Conservation (phyloP, 2,113 vertebrate species). For the Laterallus jamaicensis region DNA sequence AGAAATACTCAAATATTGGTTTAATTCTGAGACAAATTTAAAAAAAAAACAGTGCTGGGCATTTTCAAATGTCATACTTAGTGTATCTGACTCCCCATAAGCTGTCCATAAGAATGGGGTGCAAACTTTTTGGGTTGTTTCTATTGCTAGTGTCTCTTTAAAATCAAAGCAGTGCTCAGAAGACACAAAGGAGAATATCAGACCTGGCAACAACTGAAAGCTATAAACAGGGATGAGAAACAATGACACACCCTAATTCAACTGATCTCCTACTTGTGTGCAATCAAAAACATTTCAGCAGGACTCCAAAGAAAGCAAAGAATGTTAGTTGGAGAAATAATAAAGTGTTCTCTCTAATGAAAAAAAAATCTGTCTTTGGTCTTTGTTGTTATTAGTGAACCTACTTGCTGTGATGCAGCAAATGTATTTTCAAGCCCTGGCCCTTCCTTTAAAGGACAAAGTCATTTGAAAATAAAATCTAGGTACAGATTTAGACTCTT, state of each 20-base stretch:
- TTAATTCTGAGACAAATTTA: background rate
- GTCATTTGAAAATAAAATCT: background rate
- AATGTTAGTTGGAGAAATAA: slow-evolving; percentile 38
- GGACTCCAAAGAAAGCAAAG: slow-evolving; percentile 36
- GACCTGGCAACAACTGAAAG: background rate
- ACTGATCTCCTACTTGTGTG: slow-evolving; percentile 8
- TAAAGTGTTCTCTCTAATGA: slow-evolving; percentile 30
- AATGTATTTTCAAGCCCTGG: background rate
- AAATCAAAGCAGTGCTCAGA: background rate
- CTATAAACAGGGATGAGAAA: background rate
- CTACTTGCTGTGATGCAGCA: background rate
- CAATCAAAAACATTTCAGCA: slow-evolving; percentile 19
- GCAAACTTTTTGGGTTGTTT: background rate
- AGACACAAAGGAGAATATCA: background rate
- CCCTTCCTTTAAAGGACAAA: background rate
- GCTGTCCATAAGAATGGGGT: background rate
- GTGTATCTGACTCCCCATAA: background rate
- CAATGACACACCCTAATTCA: slow-evolving; percentile 1
- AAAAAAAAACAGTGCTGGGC: background rate
- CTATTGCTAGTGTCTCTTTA: background rate
- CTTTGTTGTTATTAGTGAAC: slow-evolving; percentile 3
- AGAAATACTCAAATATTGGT: background rate
- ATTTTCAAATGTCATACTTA: background rate
- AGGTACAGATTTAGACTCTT: background rate
- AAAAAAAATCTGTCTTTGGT: slow-evolving; percentile 12